These are phyloP conservation scores for Ellobium chinense DNA, from an alignment of 2,888 invertebrate genomes.

Conservation along the genomic window DNA sequence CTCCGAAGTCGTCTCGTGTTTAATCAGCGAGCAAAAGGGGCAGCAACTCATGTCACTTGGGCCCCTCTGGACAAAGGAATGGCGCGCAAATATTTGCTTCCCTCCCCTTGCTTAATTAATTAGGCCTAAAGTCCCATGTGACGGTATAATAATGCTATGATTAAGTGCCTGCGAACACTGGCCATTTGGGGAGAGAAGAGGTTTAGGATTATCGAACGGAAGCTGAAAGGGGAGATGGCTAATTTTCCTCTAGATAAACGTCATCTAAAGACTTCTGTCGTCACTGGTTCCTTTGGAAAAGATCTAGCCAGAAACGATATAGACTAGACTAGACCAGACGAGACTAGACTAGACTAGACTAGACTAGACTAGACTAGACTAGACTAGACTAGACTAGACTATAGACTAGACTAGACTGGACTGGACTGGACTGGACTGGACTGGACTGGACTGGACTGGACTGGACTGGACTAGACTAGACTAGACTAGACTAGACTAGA, in stretches of 20 bases:
- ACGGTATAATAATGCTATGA: slow-evolving; percentile 43
- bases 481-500: no score
- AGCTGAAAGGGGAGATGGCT: background rate
- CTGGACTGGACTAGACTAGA: no score
- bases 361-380: no score
- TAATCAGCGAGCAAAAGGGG: slow-evolving; percentile 42
- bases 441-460: no score
- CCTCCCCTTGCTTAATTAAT: slow-evolving; percentile 49
- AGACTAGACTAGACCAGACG: no score
- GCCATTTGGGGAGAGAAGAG: slow-evolving; percentile 9
- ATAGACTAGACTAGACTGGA: no score
- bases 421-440: no score
- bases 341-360: no score
- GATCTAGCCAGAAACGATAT: no score
- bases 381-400: no score
- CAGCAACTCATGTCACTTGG: slow-evolving; percentile 46
- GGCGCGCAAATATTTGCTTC: slow-evolving; percentile 46
- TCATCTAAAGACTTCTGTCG: background rate
- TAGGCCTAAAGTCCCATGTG: slow-evolving; percentile 42
- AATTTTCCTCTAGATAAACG: background rate
- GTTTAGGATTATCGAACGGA: background rate
- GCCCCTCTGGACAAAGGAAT: slow-evolving; percentile 39
- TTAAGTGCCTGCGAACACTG: slow-evolving; percentile 42
- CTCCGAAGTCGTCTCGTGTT: slow-evolving; percentile 27
- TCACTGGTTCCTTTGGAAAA: no score